phyloP scores from a whole-genome alignment of 2,888 invertebrate species.

The Urechis unicinctus region DNA sequence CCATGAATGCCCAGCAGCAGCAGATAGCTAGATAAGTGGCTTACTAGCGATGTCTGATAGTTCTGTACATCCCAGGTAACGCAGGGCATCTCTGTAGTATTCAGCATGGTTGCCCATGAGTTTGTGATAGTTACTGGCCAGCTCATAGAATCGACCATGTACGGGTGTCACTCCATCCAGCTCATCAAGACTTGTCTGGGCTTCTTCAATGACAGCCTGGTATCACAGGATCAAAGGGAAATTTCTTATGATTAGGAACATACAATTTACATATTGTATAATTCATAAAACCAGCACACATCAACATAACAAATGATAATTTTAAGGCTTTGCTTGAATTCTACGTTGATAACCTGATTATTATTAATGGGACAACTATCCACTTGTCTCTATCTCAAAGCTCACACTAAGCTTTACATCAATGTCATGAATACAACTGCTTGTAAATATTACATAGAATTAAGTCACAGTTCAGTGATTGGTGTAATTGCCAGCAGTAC shows the following conservation, averaged over 20 bases:
- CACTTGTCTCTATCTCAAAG: too few relatives aligned
- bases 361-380: too few relatives aligned
- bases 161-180: constrained; percentile 88
- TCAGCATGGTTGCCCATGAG: constrained; percentile 68
- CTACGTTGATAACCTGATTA: background rate
- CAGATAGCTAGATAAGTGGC: too few relatives aligned
- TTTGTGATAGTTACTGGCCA: constrained; percentile 86
- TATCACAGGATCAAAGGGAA: background rate
- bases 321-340: background rate
- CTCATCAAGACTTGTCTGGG: constrained; percentile 76
- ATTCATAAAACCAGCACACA: background rate
- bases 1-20: too few relatives aligned
- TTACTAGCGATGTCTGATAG: constrained; percentile 59
- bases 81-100: constrained; percentile 88
- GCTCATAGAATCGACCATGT: constrained; percentile 86
- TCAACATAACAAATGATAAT: background rate
- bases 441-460: too few relatives aligned
- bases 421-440: too few relatives aligned
- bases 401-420: too few relatives aligned
- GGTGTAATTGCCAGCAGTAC: background rate
- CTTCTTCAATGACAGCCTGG: constrained; percentile 28
- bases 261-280: background rate
- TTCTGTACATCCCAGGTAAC: constrained; percentile 70
- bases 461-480: background rate
- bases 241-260: background rate